Evolutionary conservation across 1,140 invertebrate genomes (phyloP), one percentile per base, ranked within the genome.

Genomic region (Drosophila ficusphila): DNA sequence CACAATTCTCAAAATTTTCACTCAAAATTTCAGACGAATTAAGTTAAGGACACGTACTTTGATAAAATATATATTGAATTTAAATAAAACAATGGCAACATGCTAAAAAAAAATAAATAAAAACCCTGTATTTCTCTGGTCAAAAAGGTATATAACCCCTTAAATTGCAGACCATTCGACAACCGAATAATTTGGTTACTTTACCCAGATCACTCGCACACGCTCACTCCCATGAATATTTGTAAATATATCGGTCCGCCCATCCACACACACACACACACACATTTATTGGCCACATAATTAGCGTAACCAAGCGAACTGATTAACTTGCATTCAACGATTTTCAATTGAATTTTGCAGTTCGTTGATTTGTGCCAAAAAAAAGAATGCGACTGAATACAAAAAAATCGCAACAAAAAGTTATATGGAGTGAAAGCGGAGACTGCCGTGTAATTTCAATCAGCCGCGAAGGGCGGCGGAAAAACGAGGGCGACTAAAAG

Each of bases 281-380:
- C 23, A 54, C 12, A 42, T 29, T 42, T 46, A 64, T 16, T 61
- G 73, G 82, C 82, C 82, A 73, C 82, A 86, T 86, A 86, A 86
- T 86, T 86, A 86, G 81, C 81, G 81, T 86, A 86, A 60, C 82
- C 73, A 86, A 86, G 81, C 81, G 81, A 79, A 88, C 82, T 86
- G 81, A 88, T 86, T 86, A 88, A 86, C 81, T 86, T 82, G 82
- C 82, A 86, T 86, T 86, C 82, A 86, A 57, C 82, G 82, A 64
- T 86, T 86, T 86, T 88, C 82, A 86, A 86, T 86, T 86, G 82
- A 88, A 86, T 86, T 86, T 86, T 71, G 82, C 82, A 86, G 82
- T 88, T 86, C 77, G 82, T 82, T 86, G 82, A 88, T 88, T 86
- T 86, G 82, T 77, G 60, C 68, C 68, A 44, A 76, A 79, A 76